phyloP scores from a whole-genome alignment of 2,113 vertebrate species.

The Holacanthus passer region DNA sequence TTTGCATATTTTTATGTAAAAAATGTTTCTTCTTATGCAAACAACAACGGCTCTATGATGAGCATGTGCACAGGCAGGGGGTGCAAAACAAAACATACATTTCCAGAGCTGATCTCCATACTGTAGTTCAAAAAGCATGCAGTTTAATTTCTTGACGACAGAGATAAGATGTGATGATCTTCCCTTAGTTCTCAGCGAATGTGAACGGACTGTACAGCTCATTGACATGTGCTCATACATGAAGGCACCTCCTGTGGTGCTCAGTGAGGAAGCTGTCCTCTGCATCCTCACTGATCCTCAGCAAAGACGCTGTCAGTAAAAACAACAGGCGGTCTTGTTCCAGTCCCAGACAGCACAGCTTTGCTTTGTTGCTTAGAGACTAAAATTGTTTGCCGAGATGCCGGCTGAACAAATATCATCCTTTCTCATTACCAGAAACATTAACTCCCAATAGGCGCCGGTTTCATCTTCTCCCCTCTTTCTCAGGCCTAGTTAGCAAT shows the following conservation, averaged over 20 bases:
- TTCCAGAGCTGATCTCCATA: neutral
- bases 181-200: neutral
- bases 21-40: neutral
- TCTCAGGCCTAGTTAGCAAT: constrained; percentile 65
- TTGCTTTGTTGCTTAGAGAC: constrained; percentile 57
- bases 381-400: constrained; percentile 50
- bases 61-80: too few relatives aligned
- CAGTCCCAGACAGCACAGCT: neutral
- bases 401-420: constrained; percentile 55
- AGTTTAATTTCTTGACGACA: neutral
- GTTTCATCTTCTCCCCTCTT: neutral
- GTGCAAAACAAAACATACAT: neutral
- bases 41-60: neutral
- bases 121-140: neutral
- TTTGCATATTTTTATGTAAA: neutral
- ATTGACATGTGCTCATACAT: neutral
- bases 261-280: neutral
- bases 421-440: constrained; percentile 62
- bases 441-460: constrained; percentile 37
- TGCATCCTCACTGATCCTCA: constrained; percentile 11
- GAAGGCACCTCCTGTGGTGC: neutral
- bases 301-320: constrained; percentile 26
- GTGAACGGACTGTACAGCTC: neutral
- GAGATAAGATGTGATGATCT: neutral
- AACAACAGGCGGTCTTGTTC: constrained; percentile 36